phyloP scores from a whole-genome alignment of 2,113 vertebrate species.

The Ginglymostoma cirratum region DNA sequence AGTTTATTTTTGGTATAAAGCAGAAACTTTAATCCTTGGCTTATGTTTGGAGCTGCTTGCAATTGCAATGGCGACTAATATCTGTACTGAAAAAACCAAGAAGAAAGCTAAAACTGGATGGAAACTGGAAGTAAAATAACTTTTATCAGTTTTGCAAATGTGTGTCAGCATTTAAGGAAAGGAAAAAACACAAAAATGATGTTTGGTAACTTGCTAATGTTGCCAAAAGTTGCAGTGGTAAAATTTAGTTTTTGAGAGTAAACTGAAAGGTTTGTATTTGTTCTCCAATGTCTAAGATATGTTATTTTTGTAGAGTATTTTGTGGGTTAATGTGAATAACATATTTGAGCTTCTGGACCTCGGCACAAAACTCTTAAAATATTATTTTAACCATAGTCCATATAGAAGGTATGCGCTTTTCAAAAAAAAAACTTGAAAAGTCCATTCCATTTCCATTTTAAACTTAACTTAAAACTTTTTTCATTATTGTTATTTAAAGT shows the following conservation, averaged over 20 bases:
- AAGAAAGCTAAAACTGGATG: too few relatives aligned
- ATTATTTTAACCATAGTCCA: not conserved
- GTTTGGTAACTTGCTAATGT: not conserved
- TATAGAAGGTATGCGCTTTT: not conserved
- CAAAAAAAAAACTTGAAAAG: not conserved
- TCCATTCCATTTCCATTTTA: not conserved
- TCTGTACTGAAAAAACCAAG: not conserved
- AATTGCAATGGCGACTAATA: not conserved
- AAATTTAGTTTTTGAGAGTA: not conserved
- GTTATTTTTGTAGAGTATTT: not conserved
- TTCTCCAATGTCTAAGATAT: not conserved
- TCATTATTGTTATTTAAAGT: conserved; percentile 24
- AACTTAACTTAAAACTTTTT: not conserved
- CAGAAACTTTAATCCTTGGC: not conserved
- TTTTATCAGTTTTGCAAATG: not conserved
- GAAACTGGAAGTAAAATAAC: not conserved
- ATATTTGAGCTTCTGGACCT: conserved; percentile 10
- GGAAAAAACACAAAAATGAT: not conserved
- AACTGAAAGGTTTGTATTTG: not conserved
- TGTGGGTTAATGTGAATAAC: conserved; percentile 26
- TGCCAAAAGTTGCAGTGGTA: too few relatives aligned
- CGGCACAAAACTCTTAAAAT: not conserved
- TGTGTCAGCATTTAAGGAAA: not conserved
- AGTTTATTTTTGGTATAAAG: not conserved
- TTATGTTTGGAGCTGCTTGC: not conserved